Base-by-base conservation (phyloP, 2,888 invertebrate genomes). In the Macrophya annulata region DNA sequence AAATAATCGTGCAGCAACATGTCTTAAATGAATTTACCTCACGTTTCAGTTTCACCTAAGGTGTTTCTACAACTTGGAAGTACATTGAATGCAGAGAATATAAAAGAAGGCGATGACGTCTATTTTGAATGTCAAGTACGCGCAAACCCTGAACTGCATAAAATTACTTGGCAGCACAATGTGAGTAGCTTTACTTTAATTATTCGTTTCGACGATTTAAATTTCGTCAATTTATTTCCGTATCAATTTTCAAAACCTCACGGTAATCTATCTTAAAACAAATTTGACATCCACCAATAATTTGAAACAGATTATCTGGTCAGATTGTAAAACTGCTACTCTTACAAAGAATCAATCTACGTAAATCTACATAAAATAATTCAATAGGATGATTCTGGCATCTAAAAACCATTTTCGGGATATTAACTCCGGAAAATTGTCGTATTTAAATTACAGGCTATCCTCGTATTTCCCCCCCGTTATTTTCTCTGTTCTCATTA, bases 121-220 rank as follows among this genome's bases (percentile, higher is more conserved):
- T 97, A 97, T 93, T 97, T 97, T 92, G 97, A 97, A 93, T 97
- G 97, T 93, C 96, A 96, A 94, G 96, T 97, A 90, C 95, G 95
- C 90, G 96, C 97, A 84, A 97, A 97, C 93, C 97, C 97, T 72
- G 96, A 95, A 91, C 96, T 96, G 90, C 96, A 96, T 92, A 96
- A 96, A 91, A 97, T 97, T 90, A 96, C 96, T 87, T 97, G 97
- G 97, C 96, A 95, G 90, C 96, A 96, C 91, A 96, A 97, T 92
- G 97, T 97, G 94, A 96, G 96, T 95, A 89, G 86, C 87, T n/a
- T n/a, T 88, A 21, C 43, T 45, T 43, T 74, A 5, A 45, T 62
- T 4, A 40, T 12, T 43, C 8, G 12, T 55, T n/a, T n/a, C n/a
- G n/a, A n/a, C n/a, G n/a, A n/a, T n/a, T n/a, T 37, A 31, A 68